Evolutionary conservation across 2,113 vertebrate species (phyloP), one percentile per base, ranked within the genome.

Genomic region (Periophthalmodon schlosseri): DNA sequence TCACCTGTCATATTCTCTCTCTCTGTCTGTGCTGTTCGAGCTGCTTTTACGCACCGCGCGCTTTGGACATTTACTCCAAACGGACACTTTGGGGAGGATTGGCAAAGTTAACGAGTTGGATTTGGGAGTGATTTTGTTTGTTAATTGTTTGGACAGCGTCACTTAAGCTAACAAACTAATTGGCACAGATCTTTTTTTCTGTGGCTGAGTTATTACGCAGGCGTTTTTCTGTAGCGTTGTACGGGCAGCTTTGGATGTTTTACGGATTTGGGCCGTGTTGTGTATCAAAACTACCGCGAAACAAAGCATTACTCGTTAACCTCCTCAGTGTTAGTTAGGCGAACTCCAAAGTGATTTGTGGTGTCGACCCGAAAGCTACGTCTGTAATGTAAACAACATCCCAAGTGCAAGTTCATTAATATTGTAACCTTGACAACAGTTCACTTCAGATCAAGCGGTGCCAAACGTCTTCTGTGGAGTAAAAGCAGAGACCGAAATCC

Each of bases 1-100:
- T 80, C 83, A 90, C 83, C 83, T 89, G 86, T 81, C 70, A 78
- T 20, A 73, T 4, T 57, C 23, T 7, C 57, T 11, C 34, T 28
- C 28, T 28, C 28, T 28, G 28, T 28, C 3, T 18, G 2, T 18
- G 21, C 66, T 44, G 49, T 15, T 9, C 50, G 58, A 10, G 23
- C 16, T 39, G 81, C 77, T 54, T 79, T 66, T 49, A 74, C 69
- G 81, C 81, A 65, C 63, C 9, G 63, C 11, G 63, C 63, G 63
- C 34, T 39, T 65, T 65, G 10, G 24, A 8, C 63, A 21, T 20
- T 65, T 21, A 39, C 9, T 65, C 63, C 63, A 65, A 65, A n/a
- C 34, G 18, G 20, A 65, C 63, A 39, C 61, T 36, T 63, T 63
- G 14, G 28, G 9, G 28, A 34, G 8, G 20, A 21, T 11, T 21